A percentile compares a stretch with the other conserved stretches of the same genome.
Conservation (phyloP, 2,888 invertebrate species). For the Drosophila phalerata region DNA sequence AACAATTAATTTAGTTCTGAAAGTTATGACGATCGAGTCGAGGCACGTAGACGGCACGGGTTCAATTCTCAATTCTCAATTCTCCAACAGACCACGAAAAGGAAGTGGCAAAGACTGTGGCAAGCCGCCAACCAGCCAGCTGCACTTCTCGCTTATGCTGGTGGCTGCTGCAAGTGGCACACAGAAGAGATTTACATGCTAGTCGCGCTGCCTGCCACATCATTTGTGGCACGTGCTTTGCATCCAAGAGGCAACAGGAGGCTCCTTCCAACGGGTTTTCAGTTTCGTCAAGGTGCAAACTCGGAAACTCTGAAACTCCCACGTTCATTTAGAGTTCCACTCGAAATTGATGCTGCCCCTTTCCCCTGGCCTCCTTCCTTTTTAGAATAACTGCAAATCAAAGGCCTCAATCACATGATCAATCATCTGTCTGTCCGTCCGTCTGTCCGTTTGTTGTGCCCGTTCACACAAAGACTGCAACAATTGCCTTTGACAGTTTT, state of each 20-base stretch:
- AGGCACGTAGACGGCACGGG: slow-evolving; percentile 75
- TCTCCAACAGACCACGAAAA: slow-evolving; percentile 78
- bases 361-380: neutral
- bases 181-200: slow-evolving; percentile 65
- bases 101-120: slow-evolving; percentile 80
- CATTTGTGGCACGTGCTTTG: slow-evolving; percentile 66
- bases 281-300: slow-evolving; percentile 69
- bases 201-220: slow-evolving; percentile 34
- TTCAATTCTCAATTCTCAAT: slow-evolving; percentile 67
- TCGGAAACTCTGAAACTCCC: slow-evolving; percentile 63
- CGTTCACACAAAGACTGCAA: slow-evolving; percentile 59
- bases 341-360: slow-evolving; percentile 53
- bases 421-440: slow-evolving; percentile 48
- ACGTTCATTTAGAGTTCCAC: slow-evolving; percentile 72
- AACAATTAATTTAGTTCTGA: slow-evolving; percentile 72
- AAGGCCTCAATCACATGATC: slow-evolving; percentile 61
- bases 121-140: slow-evolving; percentile 50
- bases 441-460: slow-evolving; percentile 64
- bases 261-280: slow-evolving; percentile 1
- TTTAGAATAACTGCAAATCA: slow-evolving; percentile 30
- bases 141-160: slow-evolving; percentile 42
- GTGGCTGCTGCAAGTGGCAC: slow-evolving; percentile 53
- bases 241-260: slow-evolving; percentile 29
- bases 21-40: slow-evolving; percentile 47
- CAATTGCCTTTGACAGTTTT: slow-evolving; percentile 81